These are phyloP conservation scores for Hetaerina titia DNA, from an alignment of 2,888 invertebrate genomes.

Conservation along the genomic window DNA sequence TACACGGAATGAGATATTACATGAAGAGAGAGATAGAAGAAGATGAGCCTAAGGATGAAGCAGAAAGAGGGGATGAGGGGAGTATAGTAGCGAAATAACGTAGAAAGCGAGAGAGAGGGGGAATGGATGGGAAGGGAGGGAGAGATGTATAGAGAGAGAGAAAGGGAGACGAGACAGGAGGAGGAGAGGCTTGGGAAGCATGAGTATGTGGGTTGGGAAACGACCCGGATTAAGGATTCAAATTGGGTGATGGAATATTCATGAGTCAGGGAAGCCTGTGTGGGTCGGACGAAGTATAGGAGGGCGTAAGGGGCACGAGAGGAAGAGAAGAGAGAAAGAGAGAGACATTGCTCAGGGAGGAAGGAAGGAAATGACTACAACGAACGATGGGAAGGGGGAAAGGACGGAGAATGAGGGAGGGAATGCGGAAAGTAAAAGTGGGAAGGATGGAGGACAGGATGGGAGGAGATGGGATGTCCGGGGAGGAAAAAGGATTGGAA, in stretches of 20 bases:
- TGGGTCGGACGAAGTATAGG: not conserved
- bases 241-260: slow-evolving; percentile 66
- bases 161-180: not conserved
- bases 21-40: not conserved
- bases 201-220: slow-evolving; percentile 61
- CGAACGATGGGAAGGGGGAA: not conserved
- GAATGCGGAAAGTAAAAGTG: not conserved
- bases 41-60: not conserved
- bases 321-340: not conserved
- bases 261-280: slow-evolving; percentile 46
- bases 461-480: not conserved
- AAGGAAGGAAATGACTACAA: not conserved
- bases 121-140: not conserved
- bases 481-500: not conserved
- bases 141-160: not conserved
- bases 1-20: too few relatives aligned
- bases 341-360: not conserved
- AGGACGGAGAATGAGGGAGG: not conserved
- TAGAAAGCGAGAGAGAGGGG: not conserved
- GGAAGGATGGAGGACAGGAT: not conserved
- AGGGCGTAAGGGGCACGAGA: not conserved
- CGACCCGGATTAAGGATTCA: slow-evolving; percentile 64
- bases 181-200: not conserved
- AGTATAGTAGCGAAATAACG: not conserved
- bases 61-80: not conserved